Conservation (phyloP, 2,888 invertebrate species). For the Anagyrus pseudococci region DNA sequence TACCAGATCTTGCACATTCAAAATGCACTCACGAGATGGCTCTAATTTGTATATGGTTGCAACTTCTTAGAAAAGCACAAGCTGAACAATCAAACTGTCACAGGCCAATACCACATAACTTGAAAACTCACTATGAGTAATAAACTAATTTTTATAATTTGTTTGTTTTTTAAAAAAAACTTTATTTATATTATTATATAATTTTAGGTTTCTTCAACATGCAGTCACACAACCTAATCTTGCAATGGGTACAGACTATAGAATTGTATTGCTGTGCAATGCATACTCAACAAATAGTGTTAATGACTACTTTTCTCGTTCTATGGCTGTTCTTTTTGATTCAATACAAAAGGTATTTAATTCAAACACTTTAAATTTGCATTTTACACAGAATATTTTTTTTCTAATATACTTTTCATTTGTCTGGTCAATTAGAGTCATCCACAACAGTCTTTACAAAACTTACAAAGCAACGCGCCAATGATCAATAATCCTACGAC, state of each 20-base stretch:
- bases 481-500: slow-evolving; percentile 74
- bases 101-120: slow-evolving; percentile 78
- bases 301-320: slow-evolving; percentile 87
- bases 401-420: slow-evolving; percentile 3
- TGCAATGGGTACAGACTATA: slow-evolving; percentile 84
- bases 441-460: slow-evolving; percentile 62
- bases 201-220: slow-evolving; percentile 75
- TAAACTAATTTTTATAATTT: neutral
- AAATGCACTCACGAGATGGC: slow-evolving; percentile 92
- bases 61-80: slow-evolving; percentile 91
- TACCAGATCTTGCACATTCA: slow-evolving; percentile 88
- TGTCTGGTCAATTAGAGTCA: slow-evolving; percentile 57
- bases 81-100: slow-evolving; percentile 81
- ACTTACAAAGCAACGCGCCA: slow-evolving; percentile 63
- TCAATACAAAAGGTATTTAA: slow-evolving; percentile 71
- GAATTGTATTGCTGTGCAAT: slow-evolving; percentile 91
- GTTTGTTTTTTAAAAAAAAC: slow-evolving; percentile 56
- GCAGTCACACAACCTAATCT: slow-evolving; percentile 77
- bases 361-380: neutral
- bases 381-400: neutral
- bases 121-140: slow-evolving; percentile 85
- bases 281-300: slow-evolving; percentile 85
- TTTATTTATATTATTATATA: slow-evolving; percentile 7
- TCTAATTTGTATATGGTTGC: slow-evolving; percentile 96
- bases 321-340: slow-evolving; percentile 91